Evolutionary conservation across 92 coral and sea anemone species (phyloP).

Genomic region (Pocillopora meandrina): DNA sequence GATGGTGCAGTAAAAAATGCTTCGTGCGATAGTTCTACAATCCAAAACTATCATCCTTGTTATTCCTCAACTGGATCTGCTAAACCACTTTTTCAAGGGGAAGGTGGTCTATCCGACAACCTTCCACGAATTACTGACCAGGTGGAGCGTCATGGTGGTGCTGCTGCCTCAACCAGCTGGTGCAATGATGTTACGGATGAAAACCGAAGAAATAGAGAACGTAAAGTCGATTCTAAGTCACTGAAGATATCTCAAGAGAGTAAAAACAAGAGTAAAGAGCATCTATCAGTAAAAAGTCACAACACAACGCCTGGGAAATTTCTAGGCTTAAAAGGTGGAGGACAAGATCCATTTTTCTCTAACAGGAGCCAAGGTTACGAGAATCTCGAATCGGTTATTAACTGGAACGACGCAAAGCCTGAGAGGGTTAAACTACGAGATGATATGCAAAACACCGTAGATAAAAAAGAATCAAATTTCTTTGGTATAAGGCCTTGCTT

Average conservation of each 20-base stretch:
- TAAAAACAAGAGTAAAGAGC: neutral
- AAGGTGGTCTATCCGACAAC: too few species aligned
- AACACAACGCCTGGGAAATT: neutral
- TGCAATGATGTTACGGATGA: neutral
- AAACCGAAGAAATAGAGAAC: neutral
- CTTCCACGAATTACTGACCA: too few species aligned
- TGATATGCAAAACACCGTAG: neutral
- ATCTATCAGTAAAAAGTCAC: neutral
- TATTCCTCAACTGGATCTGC: neutral
- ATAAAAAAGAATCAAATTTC: neutral
- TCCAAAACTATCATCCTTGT: neutral
- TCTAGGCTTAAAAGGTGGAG: neutral
- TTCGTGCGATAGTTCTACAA: too few species aligned
- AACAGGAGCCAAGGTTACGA: neutral
- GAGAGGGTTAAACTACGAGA: neutral
- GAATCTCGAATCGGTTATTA: neutral
- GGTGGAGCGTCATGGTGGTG: too few species aligned
- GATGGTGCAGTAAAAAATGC: neutral
- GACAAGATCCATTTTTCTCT: neutral
- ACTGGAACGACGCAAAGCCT: neutral
- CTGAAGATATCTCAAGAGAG: neutral
- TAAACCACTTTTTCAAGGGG: neutral
- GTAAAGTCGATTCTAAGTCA: neutral
- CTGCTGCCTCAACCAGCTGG: too few species aligned
- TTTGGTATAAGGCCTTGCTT: neutral